Evolutionary conservation across 2,888 invertebrate species (phyloP).

Genomic region (Scaptomyza tumidula): DNA sequence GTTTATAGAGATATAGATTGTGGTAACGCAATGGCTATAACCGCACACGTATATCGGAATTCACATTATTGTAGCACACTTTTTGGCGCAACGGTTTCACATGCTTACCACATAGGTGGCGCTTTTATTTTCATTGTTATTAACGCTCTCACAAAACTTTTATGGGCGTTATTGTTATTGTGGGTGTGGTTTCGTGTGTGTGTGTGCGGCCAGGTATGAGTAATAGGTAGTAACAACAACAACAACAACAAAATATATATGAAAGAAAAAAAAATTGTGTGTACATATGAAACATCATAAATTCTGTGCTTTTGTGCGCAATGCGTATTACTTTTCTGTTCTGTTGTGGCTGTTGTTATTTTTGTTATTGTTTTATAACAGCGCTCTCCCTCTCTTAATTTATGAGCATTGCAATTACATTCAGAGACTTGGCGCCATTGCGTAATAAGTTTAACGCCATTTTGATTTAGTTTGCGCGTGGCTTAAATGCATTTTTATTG

Average conservation of each 20-base stretch:
- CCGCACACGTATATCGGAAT: constrained; percentile 10
- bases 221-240: constrained; percentile 13
- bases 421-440: constrained; percentile 57
- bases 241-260: constrained; percentile 33
- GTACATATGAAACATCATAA: constrained; percentile 30
- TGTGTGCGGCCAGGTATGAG: constrained; percentile 33
- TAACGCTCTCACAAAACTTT: constrained; percentile 49
- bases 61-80: constrained; percentile 53
- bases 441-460: constrained; percentile 55
- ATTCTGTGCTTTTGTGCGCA: constrained; percentile 54
- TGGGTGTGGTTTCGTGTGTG: constrained; percentile 9
- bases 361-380: constrained; percentile 12
- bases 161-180: constrained; percentile 33
- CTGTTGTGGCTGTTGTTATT: constrained; percentile 5
- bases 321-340: constrained; percentile 25
- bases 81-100: constrained; percentile 44
- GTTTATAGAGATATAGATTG: neutral
- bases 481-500: constrained; percentile 23
- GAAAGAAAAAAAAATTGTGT: constrained; percentile 20
- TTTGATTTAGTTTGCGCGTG: constrained; percentile 49
- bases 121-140: constrained; percentile 53
- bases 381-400: constrained; percentile 42
- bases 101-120: constrained; percentile 38
- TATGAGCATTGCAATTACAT: constrained; percentile 57
- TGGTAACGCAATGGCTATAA: constrained; percentile 2